Evolutionary conservation across 2,797 vertebrate species (phyloP).

Genomic region (Halcyon chelicuti): DNA sequence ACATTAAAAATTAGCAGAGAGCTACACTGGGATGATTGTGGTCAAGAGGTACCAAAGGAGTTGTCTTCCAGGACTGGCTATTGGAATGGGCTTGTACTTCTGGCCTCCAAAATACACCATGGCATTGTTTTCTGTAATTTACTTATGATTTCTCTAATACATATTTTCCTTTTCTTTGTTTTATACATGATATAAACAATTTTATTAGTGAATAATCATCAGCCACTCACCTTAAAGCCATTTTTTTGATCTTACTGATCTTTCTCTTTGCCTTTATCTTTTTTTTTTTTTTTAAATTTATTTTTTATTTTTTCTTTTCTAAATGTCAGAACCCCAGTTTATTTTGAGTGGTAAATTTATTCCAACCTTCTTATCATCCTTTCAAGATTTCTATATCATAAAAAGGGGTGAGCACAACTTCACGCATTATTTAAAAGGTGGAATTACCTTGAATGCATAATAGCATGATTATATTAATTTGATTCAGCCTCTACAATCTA

Average conservation of each 20-base stretch:
- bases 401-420: not conserved
- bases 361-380: not conserved
- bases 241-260: not conserved
- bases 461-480: constrained; percentile 1
- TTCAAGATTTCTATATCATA: not conserved
- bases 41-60: not conserved
- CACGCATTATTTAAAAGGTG: not conserved
- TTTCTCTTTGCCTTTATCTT: not conserved
- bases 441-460: constrained; percentile 6
- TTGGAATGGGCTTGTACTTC: not conserved
- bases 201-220: not conserved
- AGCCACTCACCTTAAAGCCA: not conserved
- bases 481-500: not conserved
- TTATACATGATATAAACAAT: not conserved
- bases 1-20: not conserved
- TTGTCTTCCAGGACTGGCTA: not conserved
- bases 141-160: not conserved
- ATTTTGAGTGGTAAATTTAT: not conserved
- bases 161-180: not conserved
- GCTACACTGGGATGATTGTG: not conserved
- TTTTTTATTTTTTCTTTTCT: not conserved
- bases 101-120: not conserved
- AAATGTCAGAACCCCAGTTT: not conserved
- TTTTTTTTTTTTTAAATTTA: not conserved
- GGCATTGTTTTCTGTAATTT: not conserved